A percentile compares a stretch with the other conserved stretches of the same genome.
phyloP scores from a whole-genome alignment of 2,113 vertebrate species.

The Platysternon megacephalum region DNA sequence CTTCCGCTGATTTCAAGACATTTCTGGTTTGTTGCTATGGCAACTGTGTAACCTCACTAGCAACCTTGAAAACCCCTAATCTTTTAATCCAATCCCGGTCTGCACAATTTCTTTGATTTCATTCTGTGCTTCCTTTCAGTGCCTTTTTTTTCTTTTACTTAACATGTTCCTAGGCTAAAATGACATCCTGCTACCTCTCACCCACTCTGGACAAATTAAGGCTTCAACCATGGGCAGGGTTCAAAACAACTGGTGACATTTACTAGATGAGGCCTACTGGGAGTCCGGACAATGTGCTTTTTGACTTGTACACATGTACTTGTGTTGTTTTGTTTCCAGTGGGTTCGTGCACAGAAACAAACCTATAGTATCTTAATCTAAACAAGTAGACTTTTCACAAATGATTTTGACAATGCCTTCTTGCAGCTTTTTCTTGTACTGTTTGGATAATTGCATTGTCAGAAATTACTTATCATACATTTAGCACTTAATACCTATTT shows the following conservation, averaged over 20 bases:
- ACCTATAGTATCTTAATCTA: neutral
- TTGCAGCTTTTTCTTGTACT: conserved; percentile 76
- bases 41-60: neutral
- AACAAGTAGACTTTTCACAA: neutral
- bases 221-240: neutral
- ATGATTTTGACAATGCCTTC: conserved; percentile 68
- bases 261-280: neutral
- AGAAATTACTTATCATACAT: conserved; percentile 86
- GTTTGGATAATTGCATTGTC: conserved; percentile 84
- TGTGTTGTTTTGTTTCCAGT: neutral
- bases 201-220: neutral
- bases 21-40: conserved; percentile 32
- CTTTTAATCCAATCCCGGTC: neutral
- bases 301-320: neutral
- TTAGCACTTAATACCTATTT: conserved; percentile 85
- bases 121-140: neutral
- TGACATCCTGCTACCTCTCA: neutral
- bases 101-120: neutral
- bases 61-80: neutral
- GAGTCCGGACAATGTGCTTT: neutral
- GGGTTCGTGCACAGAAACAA: neutral
- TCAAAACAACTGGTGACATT: neutral
- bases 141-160: rapidly evolving
- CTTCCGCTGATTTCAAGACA: neutral
- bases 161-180: neutral